Base-by-base conservation (phyloP, 2,113 vertebrate genomes). In the Tupaia tana region DNA sequence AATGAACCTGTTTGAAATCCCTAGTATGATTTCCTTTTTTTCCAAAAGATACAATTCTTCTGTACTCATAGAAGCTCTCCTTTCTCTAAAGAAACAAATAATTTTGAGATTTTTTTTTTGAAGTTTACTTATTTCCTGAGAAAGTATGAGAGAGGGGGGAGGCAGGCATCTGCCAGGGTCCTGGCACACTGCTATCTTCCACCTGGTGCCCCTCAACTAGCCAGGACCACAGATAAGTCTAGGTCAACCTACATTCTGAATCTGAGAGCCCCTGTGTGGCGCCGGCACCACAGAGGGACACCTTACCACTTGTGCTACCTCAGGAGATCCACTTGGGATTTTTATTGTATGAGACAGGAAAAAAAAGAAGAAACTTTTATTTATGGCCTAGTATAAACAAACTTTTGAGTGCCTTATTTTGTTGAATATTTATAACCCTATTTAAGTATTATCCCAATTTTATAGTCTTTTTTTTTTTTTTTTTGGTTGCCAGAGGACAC, bases 41-140 rank as follows among this genome's bases (percentile, higher is more conserved):
- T 11, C 75, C 6, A 20, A 90, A 9, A 85, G 43, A 70, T n/a
- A 78, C 0, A 43, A 27, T 84, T 88, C 52, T 90, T 29, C 43
- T 86, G 27, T 77, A 87, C 24, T 88, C 75, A 91, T 52, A 92
- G 2, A 78, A 90, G 29, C 18, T 86, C 11, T 82, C 16, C 18
- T 87, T 7, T 64, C 59, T 79, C 34, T 91, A 18, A 94, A 90
- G 20, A 90, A 92, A 95, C 11, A 25, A 92, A 54, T 54, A 79
- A 18, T 77, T 86, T 82, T 92, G 20, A 90, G 58, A 84, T 61
- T 67, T 78, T 75, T 78, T 27, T 66, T 43, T 43, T 43, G 43
- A 43, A 43, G 43, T 6, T 43, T 43, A 43, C 43, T 43, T 43
- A 43, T 43, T 43, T 43, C 43, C 43, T 43, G 43, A 43, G 43